phyloP scores from a whole-genome alignment of 2,113 vertebrate species.

The Tychaedon coryphoeus region DNA sequence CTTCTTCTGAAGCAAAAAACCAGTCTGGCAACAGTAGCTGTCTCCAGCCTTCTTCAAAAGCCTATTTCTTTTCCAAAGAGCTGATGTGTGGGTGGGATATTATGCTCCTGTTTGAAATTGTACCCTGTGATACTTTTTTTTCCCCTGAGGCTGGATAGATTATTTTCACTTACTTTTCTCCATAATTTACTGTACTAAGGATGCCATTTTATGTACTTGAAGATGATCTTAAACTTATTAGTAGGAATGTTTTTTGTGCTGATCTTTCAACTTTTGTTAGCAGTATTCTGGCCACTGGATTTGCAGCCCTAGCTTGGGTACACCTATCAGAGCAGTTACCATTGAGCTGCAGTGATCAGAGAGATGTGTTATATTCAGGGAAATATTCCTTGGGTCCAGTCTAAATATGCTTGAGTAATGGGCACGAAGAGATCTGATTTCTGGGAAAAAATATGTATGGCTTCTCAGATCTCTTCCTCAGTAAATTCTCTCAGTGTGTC shows the following conservation, averaged over 20 bases:
- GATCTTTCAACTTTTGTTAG: background rate
- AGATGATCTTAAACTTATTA: background rate
- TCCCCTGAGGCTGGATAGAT: background rate
- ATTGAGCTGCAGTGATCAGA: background rate
- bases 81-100: background rate
- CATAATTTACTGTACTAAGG: background rate
- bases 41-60: background rate
- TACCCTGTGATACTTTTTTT: background rate
- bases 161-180: background rate
- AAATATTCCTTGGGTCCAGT: background rate
- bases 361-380: background rate
- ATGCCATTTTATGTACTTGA: background rate
- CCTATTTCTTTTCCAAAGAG: background rate
- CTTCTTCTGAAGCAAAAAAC: background rate
- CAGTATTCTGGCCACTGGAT: background rate
- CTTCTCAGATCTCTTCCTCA: background rate
- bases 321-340: background rate
- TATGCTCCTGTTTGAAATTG: background rate
- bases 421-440: background rate
- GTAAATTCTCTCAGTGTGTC: background rate
- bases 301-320: background rate
- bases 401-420: background rate
- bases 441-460: background rate
- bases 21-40: background rate
- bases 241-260: background rate